Conservation (phyloP, 2,113 vertebrate species). For the Calidris pugnax region DNA sequence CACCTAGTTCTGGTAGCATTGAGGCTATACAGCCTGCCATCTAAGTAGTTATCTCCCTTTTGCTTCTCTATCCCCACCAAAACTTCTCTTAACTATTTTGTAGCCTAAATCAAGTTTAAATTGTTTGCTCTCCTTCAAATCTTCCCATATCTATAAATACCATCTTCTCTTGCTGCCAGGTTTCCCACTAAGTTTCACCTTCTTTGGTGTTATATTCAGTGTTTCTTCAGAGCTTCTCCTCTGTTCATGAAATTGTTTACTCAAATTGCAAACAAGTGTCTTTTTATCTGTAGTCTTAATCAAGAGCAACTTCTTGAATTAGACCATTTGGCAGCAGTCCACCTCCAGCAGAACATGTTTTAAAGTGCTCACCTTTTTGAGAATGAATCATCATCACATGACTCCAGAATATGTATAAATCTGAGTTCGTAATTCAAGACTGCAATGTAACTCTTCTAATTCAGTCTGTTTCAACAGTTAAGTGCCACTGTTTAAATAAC, state of each 20-base stretch:
- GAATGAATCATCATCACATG: not conserved
- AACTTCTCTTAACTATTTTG: not conserved
- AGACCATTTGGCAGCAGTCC: not conserved
- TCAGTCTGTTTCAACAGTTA: not conserved
- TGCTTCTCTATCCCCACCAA: not conserved
- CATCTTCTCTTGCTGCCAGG: not conserved
- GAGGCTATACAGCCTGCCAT: not conserved
- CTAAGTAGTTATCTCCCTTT: not conserved
- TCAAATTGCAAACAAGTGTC: not conserved
- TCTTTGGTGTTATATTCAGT: not conserved
- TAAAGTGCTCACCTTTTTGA: not conserved
- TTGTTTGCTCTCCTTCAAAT: not conserved
- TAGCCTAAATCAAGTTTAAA: not conserved
- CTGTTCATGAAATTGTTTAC: not conserved
- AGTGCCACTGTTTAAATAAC: not conserved
- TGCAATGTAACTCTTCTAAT: not conserved
- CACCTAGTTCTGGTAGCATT: not conserved
- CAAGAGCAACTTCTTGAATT: not conserved
- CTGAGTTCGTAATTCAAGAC: not conserved
- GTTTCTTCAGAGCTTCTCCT: not conserved
- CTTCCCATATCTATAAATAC: not conserved
- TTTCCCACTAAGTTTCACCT: not conserved
- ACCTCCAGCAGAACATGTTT: not conserved
- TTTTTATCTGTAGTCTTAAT: not conserved
- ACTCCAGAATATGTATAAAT: not conserved